Evolutionary conservation across 2,113 vertebrate species (phyloP).

Genomic region (Vulpes vulpes): DNA sequence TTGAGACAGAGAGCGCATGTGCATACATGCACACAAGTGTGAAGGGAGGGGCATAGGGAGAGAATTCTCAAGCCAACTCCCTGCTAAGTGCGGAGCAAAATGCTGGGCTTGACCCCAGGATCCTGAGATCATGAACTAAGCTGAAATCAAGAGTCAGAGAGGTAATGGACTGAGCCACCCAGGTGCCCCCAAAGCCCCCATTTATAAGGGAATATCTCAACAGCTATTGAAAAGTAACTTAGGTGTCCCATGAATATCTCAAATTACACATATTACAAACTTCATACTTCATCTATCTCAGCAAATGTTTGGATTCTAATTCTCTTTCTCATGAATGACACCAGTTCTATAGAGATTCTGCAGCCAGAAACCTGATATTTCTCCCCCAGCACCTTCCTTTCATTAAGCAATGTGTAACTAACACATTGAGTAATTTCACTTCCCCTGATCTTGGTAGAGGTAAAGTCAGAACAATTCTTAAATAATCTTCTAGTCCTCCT

Average conservation of each 20-base stretch:
- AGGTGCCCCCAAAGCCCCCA: background rate
- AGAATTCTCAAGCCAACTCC: background rate
- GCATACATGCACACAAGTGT: background rate
- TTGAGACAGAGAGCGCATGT: background rate
- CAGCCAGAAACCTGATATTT: background rate
- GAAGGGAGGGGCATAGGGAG: background rate
- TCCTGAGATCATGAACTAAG: background rate
- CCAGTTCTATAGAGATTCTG: background rate
- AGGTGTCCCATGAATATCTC: background rate
- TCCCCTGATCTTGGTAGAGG: background rate
- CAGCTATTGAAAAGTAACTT: background rate
- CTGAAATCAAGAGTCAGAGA: background rate
- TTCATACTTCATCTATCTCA: background rate
- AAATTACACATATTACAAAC: background rate
- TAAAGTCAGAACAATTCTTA: background rate
- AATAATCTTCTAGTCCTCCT: background rate
- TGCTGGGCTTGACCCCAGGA: background rate
- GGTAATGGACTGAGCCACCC: background rate
- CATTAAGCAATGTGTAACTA: background rate
- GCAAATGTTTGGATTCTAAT: background rate
- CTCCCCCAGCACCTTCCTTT: background rate
- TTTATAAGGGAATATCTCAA: background rate
- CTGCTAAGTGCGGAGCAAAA: background rate
- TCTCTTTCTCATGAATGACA: background rate
- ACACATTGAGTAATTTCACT: background rate